Evolutionary conservation across 2,113 vertebrate species (phyloP).

Genomic region (Clinocottus analis): DNA sequence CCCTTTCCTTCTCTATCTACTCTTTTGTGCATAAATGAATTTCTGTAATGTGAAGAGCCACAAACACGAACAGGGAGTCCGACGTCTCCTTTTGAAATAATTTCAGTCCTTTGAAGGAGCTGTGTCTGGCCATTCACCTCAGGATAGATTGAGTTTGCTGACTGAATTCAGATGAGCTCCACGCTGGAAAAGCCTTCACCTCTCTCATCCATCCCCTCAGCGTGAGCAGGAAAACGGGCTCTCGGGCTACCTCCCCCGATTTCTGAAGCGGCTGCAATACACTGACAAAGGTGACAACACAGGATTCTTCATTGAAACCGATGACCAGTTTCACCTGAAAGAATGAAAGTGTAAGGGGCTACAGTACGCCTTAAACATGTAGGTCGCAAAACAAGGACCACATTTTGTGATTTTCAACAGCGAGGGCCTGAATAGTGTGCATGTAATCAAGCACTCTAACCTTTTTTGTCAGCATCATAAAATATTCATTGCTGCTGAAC

Average conservation of each 20-base stretch:
- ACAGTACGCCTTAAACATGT: background rate
- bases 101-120: conserved; percentile 65
- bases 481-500: conserved; percentile 74
- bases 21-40: conserved; percentile 33
- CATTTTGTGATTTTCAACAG: conserved; percentile 37
- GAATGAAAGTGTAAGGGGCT: conserved; percentile 28
- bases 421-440: conserved; percentile 24
- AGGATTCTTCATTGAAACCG: conserved; percentile 42
- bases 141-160: conserved; percentile 70
- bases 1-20: background rate
- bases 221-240: conserved; percentile 14
- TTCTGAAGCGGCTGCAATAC: conserved; percentile 33
- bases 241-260: conserved; percentile 25
- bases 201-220: conserved; percentile 7
- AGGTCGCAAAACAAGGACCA: conserved; percentile 14
- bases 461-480: conserved; percentile 71
- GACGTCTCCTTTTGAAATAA: conserved; percentile 68
- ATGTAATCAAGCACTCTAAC: conserved; percentile 67
- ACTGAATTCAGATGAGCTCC: conserved; percentile 80
- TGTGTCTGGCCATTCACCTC: conserved; percentile 72
- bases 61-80: conserved; percentile 40
- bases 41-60: conserved; percentile 48
- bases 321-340: conserved; percentile 22
- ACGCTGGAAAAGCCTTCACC: conserved; percentile 36
- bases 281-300: conserved; percentile 45